phyloP scores from a whole-genome alignment of 2,888 invertebrate species.

The Thelaira solivaga region DNA sequence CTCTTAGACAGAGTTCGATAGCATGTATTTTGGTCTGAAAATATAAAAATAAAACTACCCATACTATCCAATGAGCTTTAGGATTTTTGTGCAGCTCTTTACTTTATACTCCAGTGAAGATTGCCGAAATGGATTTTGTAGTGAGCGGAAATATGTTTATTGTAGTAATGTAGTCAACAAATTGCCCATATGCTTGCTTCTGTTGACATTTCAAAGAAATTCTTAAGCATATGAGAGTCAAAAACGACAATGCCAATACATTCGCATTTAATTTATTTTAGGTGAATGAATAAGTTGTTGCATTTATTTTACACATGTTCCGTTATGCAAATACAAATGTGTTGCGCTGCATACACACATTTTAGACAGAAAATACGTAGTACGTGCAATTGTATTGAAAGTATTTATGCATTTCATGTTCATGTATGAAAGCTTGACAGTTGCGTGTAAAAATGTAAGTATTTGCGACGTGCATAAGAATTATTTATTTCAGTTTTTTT shows the following conservation, averaged over 20 bases:
- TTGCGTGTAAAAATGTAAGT: conserved; percentile 52
- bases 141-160: too few relatives aligned
- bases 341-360: background rate
- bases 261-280: conserved; percentile 22
- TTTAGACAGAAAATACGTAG: background rate
- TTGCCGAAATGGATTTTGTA: too few relatives aligned
- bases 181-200: background rate
- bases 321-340: background rate
- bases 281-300: background rate
- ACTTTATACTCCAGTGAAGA: too few relatives aligned
- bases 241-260: conserved; percentile 19
- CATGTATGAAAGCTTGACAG: conserved; percentile 52
- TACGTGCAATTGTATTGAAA: conserved; percentile 1
- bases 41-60: too few relatives aligned
- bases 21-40: too few relatives aligned
- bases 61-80: too few relatives aligned
- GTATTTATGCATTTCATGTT: conserved; percentile 33
- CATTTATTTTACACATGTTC: conserved; percentile 18
- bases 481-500: background rate
- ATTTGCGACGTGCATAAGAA: conserved; percentile 22
- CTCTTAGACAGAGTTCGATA: too few relatives aligned
- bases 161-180: conserved; percentile 3
- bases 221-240: background rate
- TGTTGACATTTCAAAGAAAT: background rate
- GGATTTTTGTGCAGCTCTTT: too few relatives aligned